A percentile compares a stretch with the other conserved stretches of the same genome.
Conservation (phyloP, 2,888 invertebrate genomes). For the Timema podura region DNA sequence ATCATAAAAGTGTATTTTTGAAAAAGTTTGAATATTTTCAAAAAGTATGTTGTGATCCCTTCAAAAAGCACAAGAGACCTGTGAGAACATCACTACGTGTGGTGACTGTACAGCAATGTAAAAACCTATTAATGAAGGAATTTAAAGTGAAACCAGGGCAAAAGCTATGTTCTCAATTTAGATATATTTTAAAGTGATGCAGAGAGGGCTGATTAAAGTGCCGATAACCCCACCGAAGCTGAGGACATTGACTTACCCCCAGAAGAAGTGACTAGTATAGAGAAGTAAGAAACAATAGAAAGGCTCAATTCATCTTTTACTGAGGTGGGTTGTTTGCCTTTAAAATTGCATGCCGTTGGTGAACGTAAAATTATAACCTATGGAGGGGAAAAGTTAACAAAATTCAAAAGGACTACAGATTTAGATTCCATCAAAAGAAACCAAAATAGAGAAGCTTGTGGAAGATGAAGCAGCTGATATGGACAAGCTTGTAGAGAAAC, state of each 20-base stretch:
- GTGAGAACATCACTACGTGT: constrained; percentile 11
- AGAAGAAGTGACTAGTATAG: neutral
- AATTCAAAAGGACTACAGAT: constrained; percentile 4
- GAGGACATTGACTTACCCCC: neutral
- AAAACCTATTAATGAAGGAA: neutral
- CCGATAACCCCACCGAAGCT: neutral
- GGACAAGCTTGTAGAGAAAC: neutral
- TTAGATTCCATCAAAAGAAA: neutral
- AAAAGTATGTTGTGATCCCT: constrained; percentile 17
- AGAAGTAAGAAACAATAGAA: constrained; percentile 9
- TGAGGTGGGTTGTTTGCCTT: neutral
- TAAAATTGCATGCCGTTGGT: constrained; percentile 9
- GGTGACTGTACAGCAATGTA: neutral
- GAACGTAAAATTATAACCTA: neutral
- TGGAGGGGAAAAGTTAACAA: constrained; percentile 2
- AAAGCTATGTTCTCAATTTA: neutral
- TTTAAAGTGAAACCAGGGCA: constrained; percentile 13
- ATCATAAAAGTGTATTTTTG: neutral
- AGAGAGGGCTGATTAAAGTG: neutral
- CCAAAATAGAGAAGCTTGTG: neutral
- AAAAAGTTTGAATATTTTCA: constrained; percentile 16
- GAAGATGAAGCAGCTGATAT: neutral
- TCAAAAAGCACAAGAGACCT: constrained; percentile 3
- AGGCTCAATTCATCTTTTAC: neutral
- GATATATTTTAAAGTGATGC: constrained; percentile 5